A percentile compares a stretch with the other conserved stretches of the same genome.
phyloP scores from a whole-genome alignment of 2,113 vertebrate genomes.

The Anseranas semipalmata region DNA sequence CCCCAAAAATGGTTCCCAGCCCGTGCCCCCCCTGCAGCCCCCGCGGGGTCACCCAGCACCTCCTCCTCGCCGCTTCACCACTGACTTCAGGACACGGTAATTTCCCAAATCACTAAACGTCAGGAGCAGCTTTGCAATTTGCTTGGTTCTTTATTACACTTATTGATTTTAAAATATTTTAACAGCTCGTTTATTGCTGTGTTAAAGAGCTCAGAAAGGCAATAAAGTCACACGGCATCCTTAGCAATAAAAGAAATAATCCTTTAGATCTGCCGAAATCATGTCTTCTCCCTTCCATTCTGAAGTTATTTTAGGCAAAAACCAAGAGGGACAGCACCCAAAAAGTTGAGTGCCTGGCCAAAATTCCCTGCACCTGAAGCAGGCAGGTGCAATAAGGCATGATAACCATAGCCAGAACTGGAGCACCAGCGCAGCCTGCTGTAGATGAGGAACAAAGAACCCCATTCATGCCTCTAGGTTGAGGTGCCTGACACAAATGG shows the following conservation, averaged over 20 bases:
- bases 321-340: background rate
- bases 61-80: background rate
- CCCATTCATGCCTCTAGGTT: background rate
- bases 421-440: background rate
- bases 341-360: background rate
- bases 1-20: background rate
- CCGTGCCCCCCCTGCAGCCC: background rate
- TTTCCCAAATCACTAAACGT: slow-evolving; percentile 45
- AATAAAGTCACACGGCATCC: slow-evolving; percentile 31
- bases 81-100: background rate
- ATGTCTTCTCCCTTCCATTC: background rate
- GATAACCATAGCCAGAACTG: background rate
- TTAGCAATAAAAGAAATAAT: slow-evolving; percentile 33
- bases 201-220: slow-evolving; percentile 50
- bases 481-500: background rate
- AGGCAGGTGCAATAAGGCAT: background rate
- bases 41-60: slow-evolving; percentile 7
- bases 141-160: slow-evolving; percentile 48
- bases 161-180: slow-evolving; percentile 70
- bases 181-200: slow-evolving; percentile 21
- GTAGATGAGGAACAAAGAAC: background rate
- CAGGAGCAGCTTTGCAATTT: slow-evolving; percentile 13
- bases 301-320: background rate
- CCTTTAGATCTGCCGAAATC: background rate
- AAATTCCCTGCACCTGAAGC: background rate